Base-by-base conservation (phyloP, 2,113 vertebrate species). In the Enhydra lutris region DNA sequence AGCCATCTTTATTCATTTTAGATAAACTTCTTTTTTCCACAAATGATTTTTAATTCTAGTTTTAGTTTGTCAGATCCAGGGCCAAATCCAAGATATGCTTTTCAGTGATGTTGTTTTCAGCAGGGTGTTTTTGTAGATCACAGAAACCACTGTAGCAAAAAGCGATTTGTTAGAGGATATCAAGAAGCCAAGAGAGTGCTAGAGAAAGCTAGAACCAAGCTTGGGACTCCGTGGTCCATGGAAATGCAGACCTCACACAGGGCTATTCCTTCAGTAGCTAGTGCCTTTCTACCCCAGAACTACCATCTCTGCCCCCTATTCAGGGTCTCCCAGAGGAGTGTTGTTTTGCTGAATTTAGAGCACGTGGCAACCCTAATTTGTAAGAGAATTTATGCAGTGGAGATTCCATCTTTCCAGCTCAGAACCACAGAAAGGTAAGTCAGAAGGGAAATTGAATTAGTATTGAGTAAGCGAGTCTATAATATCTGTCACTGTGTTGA, bases 41-140 rank as follows among this genome's bases (percentile, higher is more conserved):
- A 36, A 6, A 17, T 36, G 20, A 24, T 29, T 91, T 79, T 81
- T 55, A 85, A 83, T 61, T 79, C 73, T 61, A 39, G 26, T 85
- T 96, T 95, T 21, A 50, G 45, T 86, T 55, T 59, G 39, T 83
- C 39, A 91, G 36, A 45, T 81, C 8, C 17, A 55, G 88, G 11
- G 11, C 24, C 84, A 76, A 31, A 81, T 85, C 86, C 34, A 93
- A 92, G 15, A 17, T 47, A 5, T 1, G 3, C 26, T 94, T 50
- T 78, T 59, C 50, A 73, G 31, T 83, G 91, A 42, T 93, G 24
- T 50, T 36, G 24, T 55, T 81, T 90, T 69, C 17, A n/a, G 61
- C 1, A 80, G 45, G 31, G 7, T 82, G 76, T 42, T 50, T 89
- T 78, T 69, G 92, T 45, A 47, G 23, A 78, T 79, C 55, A 17